These are phyloP conservation scores for Euschistus heros DNA, from an alignment of 1,140 invertebrate genomes.

Conservation along the genomic window DNA sequence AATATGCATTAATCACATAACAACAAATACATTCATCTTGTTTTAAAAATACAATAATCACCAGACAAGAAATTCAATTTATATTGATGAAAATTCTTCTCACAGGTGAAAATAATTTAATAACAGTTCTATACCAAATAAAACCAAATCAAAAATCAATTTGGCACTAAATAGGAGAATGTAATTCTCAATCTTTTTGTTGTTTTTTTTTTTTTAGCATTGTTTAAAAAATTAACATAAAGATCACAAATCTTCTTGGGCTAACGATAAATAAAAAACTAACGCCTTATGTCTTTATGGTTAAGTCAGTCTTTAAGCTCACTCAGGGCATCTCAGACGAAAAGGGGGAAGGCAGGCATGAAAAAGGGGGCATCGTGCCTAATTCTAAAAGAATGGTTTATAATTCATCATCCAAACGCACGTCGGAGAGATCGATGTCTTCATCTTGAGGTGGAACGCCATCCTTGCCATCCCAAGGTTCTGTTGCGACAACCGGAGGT, in stretches of 20 bases:
- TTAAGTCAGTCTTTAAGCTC: slow-evolving; percentile 10
- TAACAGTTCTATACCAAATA: not conserved
- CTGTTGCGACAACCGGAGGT: slow-evolving; percentile 59
- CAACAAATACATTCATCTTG: no score
- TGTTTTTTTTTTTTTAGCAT: not conserved
- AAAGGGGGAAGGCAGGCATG: not conserved
- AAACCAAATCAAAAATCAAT: not conserved
- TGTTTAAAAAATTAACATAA: no score
- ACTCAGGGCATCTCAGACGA: not conserved
- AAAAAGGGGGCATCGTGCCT: not conserved
- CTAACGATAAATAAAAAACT: not conserved
- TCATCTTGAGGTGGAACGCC: slow-evolving; percentile 80
- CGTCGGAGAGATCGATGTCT: slow-evolving; percentile 85
- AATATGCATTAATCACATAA: no score
- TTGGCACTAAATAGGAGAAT: not conserved
- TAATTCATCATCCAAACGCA: slow-evolving; percentile 69
- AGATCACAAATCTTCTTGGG: not conserved
- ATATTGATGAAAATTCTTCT: no score
- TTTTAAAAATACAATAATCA: no score
- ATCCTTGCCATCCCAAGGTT: slow-evolving; percentile 96
- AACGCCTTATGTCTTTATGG: not conserved
- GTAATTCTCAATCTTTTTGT: not conserved
- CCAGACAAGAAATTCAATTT: no score
- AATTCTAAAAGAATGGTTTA: slow-evolving; percentile 56
- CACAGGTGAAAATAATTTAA: no score